Evolutionary conservation across 2,888 invertebrate genomes (phyloP), one percentile per base, ranked within the genome.

Genomic region (Drosophila dives): DNA sequence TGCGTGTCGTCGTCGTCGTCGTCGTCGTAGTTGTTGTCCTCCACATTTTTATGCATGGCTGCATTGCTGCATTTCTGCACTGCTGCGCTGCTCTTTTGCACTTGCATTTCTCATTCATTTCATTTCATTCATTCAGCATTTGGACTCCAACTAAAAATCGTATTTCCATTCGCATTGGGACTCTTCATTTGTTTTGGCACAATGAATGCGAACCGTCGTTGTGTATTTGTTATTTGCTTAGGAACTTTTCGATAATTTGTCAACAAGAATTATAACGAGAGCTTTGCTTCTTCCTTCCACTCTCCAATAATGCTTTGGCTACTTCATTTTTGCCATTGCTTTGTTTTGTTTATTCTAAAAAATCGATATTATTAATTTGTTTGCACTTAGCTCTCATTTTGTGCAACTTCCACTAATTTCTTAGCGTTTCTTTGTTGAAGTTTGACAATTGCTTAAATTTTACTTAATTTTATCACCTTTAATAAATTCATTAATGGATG

Each of bases 201-300:
- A 83, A 75, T 72, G 72, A 77, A 61, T 68, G 55, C 38, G 23
- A 29, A 15, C 23, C 17, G 54, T 23, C 7, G 7, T 23, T 45
- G 4, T 26, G 34, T 32, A 45, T 29, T 29, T 64, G 29, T 29
- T 76, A 73, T 78, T 72, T 84, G 76, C 56, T 77, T 75, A 51
- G 53, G 70, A 86, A 79, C 78, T 68, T 79, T 86, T 79, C 76
- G 87, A 76, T 81, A 83, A 84, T 81, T 83, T 85, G 85, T 84
- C 79, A 81, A 64, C 70, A 65, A 76, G 67, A 76, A 68, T 78
- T 66, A 83, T 71, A 72, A 40, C 40, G n/a, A n/a, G 20, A 5
- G 26, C 29, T n/a, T 29, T 45, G 17, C 36, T 15, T 56, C 8
- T 4, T 15, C 23, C 20, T 10, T 2, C 17, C 38, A 17, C 10